Percentiles rank a stretch among this genome's conserved stretches.
Evolutionary conservation across 2,797 vertebrate genomes (phyloP).

Genomic region (Aplochiton taeniatus): DNA sequence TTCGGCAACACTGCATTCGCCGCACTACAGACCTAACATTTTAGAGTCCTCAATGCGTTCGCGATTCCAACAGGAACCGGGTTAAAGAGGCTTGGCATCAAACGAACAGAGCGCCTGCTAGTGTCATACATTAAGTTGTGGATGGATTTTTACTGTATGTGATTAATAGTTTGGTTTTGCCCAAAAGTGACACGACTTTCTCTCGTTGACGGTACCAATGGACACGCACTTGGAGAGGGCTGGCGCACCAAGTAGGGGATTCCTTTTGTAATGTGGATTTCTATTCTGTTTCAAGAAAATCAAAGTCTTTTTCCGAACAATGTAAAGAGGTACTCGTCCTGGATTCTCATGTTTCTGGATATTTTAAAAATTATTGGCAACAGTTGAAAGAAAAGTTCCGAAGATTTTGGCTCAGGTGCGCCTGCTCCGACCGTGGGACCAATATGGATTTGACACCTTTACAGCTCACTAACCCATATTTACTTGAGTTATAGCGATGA

Average conservation of each 20-base stretch:
- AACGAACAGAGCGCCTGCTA: not conserved
- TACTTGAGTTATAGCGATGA: slow-evolving; percentile 65
- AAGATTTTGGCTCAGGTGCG: slow-evolving; percentile 58
- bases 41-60: not conserved
- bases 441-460: slow-evolving; percentile 66
- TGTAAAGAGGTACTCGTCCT: slow-evolving; percentile 75
- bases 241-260: slow-evolving; percentile 73
- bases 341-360: slow-evolving; percentile 80
- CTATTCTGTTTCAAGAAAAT: slow-evolving; percentile 59
- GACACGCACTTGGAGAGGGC: slow-evolving; percentile 63
- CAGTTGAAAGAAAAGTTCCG: slow-evolving; percentile 65
- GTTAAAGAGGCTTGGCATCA: not conserved
- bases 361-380: slow-evolving; percentile 77
- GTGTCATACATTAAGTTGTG: no score
- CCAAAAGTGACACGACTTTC: slow-evolving; percentile 14
- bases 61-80: not conserved
- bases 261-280: slow-evolving; percentile 79
- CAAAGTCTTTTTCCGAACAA: slow-evolving; percentile 70
- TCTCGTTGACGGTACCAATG: slow-evolving; percentile 46
- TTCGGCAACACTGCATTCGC: not conserved
- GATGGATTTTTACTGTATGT: slow-evolving; percentile 8
- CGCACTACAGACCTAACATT: not conserved
- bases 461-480: slow-evolving; percentile 55
- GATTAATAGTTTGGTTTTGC: slow-evolving; percentile 33
- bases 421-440: slow-evolving; percentile 63